Percentiles rank a stretch among this genome's conserved stretches.
These are phyloP conservation scores for Agriotes lineatus DNA, from an alignment of 2,888 invertebrate genomes.

Conservation along the genomic window DNA sequence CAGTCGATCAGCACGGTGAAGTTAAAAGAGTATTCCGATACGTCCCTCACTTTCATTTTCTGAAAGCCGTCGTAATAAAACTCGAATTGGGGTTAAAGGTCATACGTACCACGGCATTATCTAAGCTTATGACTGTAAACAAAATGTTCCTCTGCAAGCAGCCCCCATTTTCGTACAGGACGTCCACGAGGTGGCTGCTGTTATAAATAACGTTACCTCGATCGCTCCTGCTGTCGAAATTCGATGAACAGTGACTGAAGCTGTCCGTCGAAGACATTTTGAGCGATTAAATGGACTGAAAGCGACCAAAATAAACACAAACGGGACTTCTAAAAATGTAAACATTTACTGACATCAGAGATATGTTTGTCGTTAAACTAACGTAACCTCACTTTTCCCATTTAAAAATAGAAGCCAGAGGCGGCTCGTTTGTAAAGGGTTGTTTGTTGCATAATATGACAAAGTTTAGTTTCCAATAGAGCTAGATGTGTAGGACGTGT, in stretches of 20 bases:
- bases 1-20: constrained; percentile 59
- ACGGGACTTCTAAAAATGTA: constrained; percentile 10
- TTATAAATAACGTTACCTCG: constrained; percentile 37
- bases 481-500: too few species aligned
- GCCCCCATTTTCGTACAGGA: constrained; percentile 30
- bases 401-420: too few species aligned
- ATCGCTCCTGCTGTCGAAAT: constrained; percentile 12
- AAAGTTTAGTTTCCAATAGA: too few species aligned
- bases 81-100: background rate
- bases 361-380: too few species aligned
- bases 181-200: constrained; percentile 40
- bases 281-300: background rate
- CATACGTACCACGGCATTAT: constrained; percentile 38
- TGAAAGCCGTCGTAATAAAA: constrained; percentile 47
- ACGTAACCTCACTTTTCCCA: constrained; percentile 10
- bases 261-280: constrained; percentile 27
- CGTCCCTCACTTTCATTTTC: constrained; percentile 59
- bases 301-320: constrained; percentile 22
- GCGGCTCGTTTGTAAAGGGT: too few species aligned
- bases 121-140: constrained; percentile 28
- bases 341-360: constrained; percentile 1
- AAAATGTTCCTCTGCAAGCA: constrained; percentile 31
- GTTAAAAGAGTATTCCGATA: constrained; percentile 59
- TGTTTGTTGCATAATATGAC: too few species aligned
- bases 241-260: constrained; percentile 23